Base-by-base conservation (phyloP, 1,140 invertebrate genomes). In the Dinoponera quadriceps region DNA sequence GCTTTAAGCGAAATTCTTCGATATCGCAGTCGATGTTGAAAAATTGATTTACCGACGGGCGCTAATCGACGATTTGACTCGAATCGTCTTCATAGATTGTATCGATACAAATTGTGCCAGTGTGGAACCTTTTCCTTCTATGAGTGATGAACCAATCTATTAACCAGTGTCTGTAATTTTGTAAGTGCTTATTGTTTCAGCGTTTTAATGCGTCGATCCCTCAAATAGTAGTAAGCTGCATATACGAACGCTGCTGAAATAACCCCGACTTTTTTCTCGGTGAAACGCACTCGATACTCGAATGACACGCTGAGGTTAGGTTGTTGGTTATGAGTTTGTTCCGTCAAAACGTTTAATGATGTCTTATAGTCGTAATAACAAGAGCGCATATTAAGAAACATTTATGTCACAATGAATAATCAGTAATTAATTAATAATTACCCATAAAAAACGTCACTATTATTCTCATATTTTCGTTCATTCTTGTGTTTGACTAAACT, bases 61-160 rank as follows among this genome's bases (percentile, higher is more conserved):
- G n/a, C 29, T 33, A 3, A 44, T 7, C 2, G 11, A 27, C 7
- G 33, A 20, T 29, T n/a, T 44, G 20, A 44, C 48, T n/a, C n/a
- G n/a, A n/a, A n/a, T n/a, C n/a, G n/a, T n/a, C n/a, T n/a, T 44
- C 22, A 38, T 77, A 2, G 18, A 33, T 2, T 13, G 25, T 33
- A 29, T 25, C 55, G 29, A 65, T 71, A 82, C 72, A 85, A 33
- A 38, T 55, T 14, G 7, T 66, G 63, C 25, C 68, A 54, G 63
- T 86, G 62, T 69, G 84, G 55, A 86, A 82, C n/a, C 54, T 38
- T 63, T 74, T 71, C 11, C 59, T 14, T 87, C n/a, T 18, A 71
- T 83, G 63, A 22, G 22, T 81, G 49, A 59, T 63, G 38, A 77
- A 11, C 48, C 14, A 66, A 1, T 69, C 57, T 38, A 54, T 62